phyloP scores from a whole-genome alignment of 2,888 invertebrate genomes.

The Eupeodes luniger region DNA sequence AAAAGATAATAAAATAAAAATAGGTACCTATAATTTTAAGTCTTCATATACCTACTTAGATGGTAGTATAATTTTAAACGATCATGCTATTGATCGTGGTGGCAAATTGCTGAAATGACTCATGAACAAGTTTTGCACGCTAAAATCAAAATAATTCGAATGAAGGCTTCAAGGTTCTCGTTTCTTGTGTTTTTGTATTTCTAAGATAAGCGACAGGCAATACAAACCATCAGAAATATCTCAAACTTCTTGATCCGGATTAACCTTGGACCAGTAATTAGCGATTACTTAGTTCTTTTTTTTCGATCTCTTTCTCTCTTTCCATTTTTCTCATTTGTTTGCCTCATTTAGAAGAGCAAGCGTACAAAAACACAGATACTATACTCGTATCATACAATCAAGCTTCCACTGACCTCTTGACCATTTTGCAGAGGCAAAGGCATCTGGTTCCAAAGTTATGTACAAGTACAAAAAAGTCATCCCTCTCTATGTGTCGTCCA shows the following conservation, averaged over 20 bases:
- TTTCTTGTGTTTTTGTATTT: not conserved
- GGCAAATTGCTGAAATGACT: slow-evolving; percentile 55
- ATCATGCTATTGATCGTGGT: slow-evolving; percentile 53
- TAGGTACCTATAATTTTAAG: slow-evolving; percentile 10
- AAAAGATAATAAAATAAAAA: not conserved
- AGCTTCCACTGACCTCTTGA: slow-evolving; percentile 75
- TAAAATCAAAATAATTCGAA: slow-evolving; percentile 30
- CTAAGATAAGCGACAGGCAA: slow-evolving; percentile 10
- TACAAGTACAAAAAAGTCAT: slow-evolving; percentile 1
- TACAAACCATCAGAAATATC: slow-evolving; percentile 31
- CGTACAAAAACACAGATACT: slow-evolving; percentile 2
- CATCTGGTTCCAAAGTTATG: slow-evolving; percentile 48
- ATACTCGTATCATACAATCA: slow-evolving; percentile 18
- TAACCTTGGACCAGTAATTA: slow-evolving; percentile 75
- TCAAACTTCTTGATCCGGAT: slow-evolving; percentile 62
- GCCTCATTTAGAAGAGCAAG: slow-evolving; percentile 3
- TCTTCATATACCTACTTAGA: not conserved
- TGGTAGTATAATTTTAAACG: slow-evolving; percentile 9
- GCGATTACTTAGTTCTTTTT: slow-evolving; percentile 46
- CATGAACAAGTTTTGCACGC: slow-evolving; percentile 44
- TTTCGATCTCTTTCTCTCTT: not conserved
- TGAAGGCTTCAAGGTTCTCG: not conserved
- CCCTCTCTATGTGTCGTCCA: not conserved
- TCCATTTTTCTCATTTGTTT: not conserved
- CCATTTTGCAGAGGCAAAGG: slow-evolving; percentile 60